These are phyloP conservation scores for Phenganax marumi DNA, from an alignment of 92 coral and sea anemone genomes.

Conservation along the genomic window DNA sequence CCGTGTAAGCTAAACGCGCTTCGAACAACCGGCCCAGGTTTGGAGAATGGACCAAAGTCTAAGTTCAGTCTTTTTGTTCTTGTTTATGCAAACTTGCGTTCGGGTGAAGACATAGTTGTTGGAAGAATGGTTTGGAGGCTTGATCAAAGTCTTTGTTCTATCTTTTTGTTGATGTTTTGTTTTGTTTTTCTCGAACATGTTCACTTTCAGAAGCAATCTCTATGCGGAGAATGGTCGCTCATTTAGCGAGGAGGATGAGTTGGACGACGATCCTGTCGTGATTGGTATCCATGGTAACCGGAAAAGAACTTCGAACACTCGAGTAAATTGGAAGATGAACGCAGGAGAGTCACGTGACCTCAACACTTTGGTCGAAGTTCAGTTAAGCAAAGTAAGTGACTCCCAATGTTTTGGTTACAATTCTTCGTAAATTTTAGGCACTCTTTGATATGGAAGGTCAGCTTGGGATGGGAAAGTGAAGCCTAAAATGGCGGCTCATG, in stretches of 20 bases:
- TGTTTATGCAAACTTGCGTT: no score
- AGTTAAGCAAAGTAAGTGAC: slow-evolving; percentile 73
- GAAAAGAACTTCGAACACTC: slow-evolving; percentile 22
- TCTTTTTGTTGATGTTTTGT: no score
- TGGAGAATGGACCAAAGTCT: no score
- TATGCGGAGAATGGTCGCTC: slow-evolving; percentile 11
- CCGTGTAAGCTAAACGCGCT: no score
- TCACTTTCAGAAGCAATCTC: neutral
- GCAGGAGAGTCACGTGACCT: slow-evolving; percentile 82
- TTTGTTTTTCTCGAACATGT: neutral
- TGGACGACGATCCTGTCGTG: slow-evolving; percentile 43
- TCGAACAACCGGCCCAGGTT: no score
- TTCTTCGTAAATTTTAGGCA: no score
- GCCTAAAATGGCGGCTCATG: neutral
- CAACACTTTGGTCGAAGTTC: slow-evolving; percentile 79
- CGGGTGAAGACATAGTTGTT: neutral
- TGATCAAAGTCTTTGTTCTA: neutral
- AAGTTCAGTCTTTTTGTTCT: no score
- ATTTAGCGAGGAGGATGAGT: slow-evolving; percentile 17
- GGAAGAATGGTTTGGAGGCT: neutral
- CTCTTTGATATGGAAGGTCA: neutral
- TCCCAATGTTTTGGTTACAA: no score
- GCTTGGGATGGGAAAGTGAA: neutral
- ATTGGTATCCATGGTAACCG: slow-evolving; percentile 35
- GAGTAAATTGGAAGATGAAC: slow-evolving; percentile 40